These are phyloP conservation scores for Potamarius usumacintae DNA, from an alignment of 2,113 vertebrate species.

Conservation along the genomic window DNA sequence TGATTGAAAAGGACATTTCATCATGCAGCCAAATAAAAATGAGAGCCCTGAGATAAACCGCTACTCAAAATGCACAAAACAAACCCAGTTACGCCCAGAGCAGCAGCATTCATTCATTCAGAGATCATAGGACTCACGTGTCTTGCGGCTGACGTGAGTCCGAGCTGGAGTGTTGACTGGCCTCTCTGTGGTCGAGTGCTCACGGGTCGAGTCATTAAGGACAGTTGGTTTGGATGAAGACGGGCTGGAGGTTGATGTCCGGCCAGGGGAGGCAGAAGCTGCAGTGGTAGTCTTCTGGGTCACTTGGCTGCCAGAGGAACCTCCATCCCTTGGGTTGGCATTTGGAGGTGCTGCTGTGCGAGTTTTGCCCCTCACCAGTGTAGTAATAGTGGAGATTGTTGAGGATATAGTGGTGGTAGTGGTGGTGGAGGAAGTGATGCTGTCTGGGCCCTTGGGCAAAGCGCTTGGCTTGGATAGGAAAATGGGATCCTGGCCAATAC, in stretches of 20 bases:
- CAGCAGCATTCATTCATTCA: constrained; percentile 7
- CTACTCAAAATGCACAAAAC: neutral
- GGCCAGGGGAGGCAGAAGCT: constrained; percentile 54
- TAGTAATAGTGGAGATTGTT: constrained; percentile 41
- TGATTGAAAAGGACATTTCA: too few relatives aligned
- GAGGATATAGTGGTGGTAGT: constrained; percentile 62
- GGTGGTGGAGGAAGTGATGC: constrained; percentile 37
- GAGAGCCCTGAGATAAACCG: neutral
- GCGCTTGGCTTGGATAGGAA: constrained; percentile 91
- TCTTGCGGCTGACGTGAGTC: constrained; percentile 68
- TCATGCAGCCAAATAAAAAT: neutral
- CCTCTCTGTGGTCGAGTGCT: constrained; percentile 66
- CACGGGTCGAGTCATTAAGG: constrained; percentile 72
- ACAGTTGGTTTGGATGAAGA: constrained; percentile 69
- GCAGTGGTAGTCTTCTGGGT: constrained; percentile 66
- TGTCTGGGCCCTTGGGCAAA: constrained; percentile 80
- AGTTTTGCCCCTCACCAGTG: constrained; percentile 60
- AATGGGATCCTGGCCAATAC: constrained; percentile 91
- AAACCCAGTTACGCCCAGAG: neutral
- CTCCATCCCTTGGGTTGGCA: constrained; percentile 57
- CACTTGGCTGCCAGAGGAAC: constrained; percentile 72
- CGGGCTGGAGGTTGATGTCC: constrained; percentile 62
- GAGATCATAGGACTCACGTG: constrained; percentile 68
- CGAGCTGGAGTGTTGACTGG: constrained; percentile 62
- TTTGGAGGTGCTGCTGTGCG: constrained; percentile 68